Conservation (phyloP, 2,113 vertebrate genomes). For the Piprites chloris region DNA sequence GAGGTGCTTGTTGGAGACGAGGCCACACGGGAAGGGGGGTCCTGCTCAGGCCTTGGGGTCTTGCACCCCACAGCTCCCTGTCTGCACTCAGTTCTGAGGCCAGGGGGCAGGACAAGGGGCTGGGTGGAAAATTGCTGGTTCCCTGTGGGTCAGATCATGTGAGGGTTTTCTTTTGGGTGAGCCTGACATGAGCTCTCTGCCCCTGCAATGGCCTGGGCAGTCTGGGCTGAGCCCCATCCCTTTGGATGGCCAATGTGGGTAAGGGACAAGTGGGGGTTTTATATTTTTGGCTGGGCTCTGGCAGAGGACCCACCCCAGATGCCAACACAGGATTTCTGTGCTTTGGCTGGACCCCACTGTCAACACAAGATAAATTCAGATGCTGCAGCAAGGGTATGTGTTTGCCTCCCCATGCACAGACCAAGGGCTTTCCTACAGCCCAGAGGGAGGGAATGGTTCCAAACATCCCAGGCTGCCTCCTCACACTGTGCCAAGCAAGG, state of each 20-base stretch:
- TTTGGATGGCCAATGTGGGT: rapidly evolving
- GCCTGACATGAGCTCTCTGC: neutral
- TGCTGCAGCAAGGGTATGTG: rapidly evolving
- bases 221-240: neutral
- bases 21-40: neutral
- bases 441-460: neutral
- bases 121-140: rapidly evolving
- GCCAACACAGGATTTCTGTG: rapidly evolving
- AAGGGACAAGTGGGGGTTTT: rapidly evolving
- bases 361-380: rapidly evolving
- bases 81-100: rapidly evolving
- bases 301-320: neutral
- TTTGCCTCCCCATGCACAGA: neutral
- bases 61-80: neutral
- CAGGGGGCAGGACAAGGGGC: neutral
- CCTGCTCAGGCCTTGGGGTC: neutral
- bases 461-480: neutral
- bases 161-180: no score
- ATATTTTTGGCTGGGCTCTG: neutral
- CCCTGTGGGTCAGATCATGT: rapidly evolving
- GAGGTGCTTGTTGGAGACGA: rapidly evolving
- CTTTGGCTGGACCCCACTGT: rapidly evolving
- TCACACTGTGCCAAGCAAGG: rapidly evolving
- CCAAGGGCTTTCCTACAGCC: neutral
- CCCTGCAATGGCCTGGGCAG: neutral